Base-by-base conservation (phyloP, 2,888 invertebrate genomes). In the Frankliniella fusca region DNA sequence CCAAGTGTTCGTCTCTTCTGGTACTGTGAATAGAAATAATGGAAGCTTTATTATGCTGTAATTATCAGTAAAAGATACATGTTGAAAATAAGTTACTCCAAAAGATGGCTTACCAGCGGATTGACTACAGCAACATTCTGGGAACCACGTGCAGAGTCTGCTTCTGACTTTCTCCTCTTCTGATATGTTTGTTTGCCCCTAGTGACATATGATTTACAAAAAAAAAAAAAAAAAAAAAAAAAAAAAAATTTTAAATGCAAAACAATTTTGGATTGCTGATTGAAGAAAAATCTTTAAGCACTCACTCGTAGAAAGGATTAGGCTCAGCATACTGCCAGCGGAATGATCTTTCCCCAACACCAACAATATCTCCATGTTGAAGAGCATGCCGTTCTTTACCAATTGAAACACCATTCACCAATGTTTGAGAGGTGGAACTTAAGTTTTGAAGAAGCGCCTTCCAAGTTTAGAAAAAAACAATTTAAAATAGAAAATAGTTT, bases 271-370 rank as follows among this genome's bases (percentile, higher is more conserved):
- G 38, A 38, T 38, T 38, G 5, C 3, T 54, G 5, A 76, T 76
- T 76, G 10, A 1, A 76, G 10, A 10, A 27, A 23, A 76, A 76
- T 23, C 8, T 15, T 61, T 15, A 61, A 61, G 2, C 8, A 76
- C 70, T 76, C 27, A 76, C 70, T 76, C 70, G 27, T 27, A 76
- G 10, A 23, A 76, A 27, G 70, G 70, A 10, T 23, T 76, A 12
- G 12, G 23, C 12, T 23, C 23, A 27, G 23, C 70, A 76, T 76
- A 76, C 5, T 23, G 70, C 70, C 70, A 76, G 2, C 27, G 70
- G 27, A 76, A 76, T 76, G 70, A 76, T 27, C 70, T 76, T 76
- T 76, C 70, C 12, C 70, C 70, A 7, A 76, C 70, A 27, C 23
- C 12, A 23, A 76, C 70, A 12, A 27, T 9, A 76, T 76, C 70